Evolutionary conservation across 2,888 invertebrate genomes (phyloP), one percentile per base, ranked within the genome.

Genomic region (Azorinus chamasolen): DNA sequence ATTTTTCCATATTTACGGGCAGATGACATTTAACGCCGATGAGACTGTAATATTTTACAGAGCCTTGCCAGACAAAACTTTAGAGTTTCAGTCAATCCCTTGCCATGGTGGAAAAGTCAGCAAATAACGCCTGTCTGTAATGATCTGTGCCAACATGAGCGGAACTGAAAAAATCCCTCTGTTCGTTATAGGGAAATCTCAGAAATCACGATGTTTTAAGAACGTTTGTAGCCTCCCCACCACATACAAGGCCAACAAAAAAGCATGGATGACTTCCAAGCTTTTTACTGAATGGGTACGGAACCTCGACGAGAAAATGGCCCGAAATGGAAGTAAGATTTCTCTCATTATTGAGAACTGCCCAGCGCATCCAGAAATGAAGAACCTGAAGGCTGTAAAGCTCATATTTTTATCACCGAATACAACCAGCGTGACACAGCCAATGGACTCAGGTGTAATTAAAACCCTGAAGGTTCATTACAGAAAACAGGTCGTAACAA

Each of bases 371-470:
- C n/a, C n/a, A n/a, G n/a, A n/a, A n/a, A n/a, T n/a, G n/a, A n/a
- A n/a, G n/a, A n/a, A n/a, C n/a, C n/a, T n/a, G n/a, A n/a, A n/a
- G n/a, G n/a, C n/a, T n/a, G n/a, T n/a, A n/a, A n/a, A n/a, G n/a
- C n/a, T n/a, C n/a, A n/a, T n/a, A n/a, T n/a, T n/a, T n/a, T n/a
- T n/a, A n/a, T n/a, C n/a, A n/a, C n/a, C n/a, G n/a, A n/a, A n/a
- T n/a, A n/a, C n/a, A n/a, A n/a, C n/a, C n/a, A n/a, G 24, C 37
- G 83, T 79, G 82, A 87, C 71, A 87, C 84, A 66, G 81, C 79
- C 43, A n/a, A n/a, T n/a, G n/a, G n/a, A n/a, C n/a, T n/a, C n/a
- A n/a, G n/a, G n/a, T n/a, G n/a, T n/a, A n/a, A n/a, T n/a, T n/a
- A n/a, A n/a, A n/a, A n/a, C n/a, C n/a, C n/a, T n/a, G n/a, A n/a